phyloP scores from a whole-genome alignment of 2,888 invertebrate species.

The Geophilus truncorum region DNA sequence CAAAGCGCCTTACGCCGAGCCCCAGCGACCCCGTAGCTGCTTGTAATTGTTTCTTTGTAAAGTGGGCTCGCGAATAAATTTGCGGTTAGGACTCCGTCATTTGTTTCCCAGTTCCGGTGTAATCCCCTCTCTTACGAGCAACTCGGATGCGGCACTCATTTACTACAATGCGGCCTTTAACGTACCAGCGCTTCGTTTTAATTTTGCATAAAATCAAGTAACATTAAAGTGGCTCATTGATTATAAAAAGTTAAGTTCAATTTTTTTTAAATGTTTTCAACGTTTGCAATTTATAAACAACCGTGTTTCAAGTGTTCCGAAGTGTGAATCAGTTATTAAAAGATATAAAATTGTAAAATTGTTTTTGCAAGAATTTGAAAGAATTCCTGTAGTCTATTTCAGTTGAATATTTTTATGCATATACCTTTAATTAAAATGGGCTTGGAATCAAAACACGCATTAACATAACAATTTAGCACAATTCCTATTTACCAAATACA shows the following conservation, averaged over 20 bases:
- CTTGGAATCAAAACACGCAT: no score
- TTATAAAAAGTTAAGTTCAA: not conserved
- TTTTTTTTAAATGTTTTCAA: not conserved
- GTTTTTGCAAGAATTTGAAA: no score
- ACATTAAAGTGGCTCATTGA: not conserved
- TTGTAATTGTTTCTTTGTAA: conserved; percentile 18
- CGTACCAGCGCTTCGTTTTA: not conserved
- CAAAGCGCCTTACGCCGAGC: not conserved
- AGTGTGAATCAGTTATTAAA: no score
- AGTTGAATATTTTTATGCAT: no score
- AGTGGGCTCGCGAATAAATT: conserved; percentile 15
- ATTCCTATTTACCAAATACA: no score
- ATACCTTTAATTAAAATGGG: no score
- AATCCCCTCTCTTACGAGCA: conserved; percentile 15
- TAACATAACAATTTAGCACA: no score
- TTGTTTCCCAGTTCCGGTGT: conserved; percentile 5
- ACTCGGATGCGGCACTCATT: conserved; percentile 4
- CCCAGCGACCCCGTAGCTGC: conserved; percentile 13
- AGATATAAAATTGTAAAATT: no score
- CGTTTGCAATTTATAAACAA: no score
- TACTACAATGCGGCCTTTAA: not conserved
- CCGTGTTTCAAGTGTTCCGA: no score
- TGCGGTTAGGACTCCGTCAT: conserved; percentile 9
- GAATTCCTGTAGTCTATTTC: no score
- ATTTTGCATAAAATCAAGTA: not conserved